Conservation (phyloP, 1,140 invertebrate genomes). For the Sipha flava region DNA sequence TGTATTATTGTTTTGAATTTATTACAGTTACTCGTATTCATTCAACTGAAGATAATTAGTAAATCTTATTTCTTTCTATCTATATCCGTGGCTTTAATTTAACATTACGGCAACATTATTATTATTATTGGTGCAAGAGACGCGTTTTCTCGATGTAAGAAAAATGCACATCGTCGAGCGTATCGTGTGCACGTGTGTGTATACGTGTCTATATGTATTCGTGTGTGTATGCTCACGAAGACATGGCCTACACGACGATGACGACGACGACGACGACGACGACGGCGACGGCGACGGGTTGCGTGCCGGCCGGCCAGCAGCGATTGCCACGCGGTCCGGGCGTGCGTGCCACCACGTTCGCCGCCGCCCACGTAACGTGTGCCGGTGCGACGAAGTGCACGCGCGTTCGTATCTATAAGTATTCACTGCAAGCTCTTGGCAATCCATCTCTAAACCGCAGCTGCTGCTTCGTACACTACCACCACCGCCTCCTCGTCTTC, state of each 20-base stretch:
- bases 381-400: background rate
- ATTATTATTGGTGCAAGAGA: background rate
- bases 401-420: background rate
- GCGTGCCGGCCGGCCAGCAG: background rate
- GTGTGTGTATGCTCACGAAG: background rate
- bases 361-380: background rate
- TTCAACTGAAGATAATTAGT: too few species aligned
- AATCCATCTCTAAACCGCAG: background rate
- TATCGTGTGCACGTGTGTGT: background rate
- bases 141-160: background rate
- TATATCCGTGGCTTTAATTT: too few species aligned
- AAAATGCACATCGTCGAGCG: background rate
- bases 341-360: background rate
- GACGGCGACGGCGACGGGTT: background rate
- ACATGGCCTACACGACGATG: background rate
- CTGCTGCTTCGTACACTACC: background rate
- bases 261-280: background rate
- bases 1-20: too few species aligned
- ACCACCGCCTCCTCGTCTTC: background rate
- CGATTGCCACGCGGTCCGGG: conserved; percentile 4
- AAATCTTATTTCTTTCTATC: too few species aligned
- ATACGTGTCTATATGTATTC: too few species aligned
- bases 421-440: background rate
- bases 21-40: too few species aligned
- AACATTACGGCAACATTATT: too few species aligned